These are phyloP conservation scores for Heterohyrax brucei DNA, from an alignment of 2,797 vertebrate genomes.

Conservation along the genomic window DNA sequence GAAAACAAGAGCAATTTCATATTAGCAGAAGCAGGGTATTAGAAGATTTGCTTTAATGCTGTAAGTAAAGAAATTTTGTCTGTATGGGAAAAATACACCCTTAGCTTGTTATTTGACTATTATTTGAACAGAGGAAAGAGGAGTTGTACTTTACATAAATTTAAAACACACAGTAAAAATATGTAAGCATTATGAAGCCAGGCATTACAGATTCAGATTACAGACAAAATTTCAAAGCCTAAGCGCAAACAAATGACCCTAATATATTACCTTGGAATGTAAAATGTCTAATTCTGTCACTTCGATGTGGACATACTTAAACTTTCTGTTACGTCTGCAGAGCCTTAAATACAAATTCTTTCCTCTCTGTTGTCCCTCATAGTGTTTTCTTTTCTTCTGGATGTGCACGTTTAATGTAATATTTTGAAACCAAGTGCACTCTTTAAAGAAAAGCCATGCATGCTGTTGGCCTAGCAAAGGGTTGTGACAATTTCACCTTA, in stretches of 20 bases:
- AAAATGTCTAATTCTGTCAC: background rate
- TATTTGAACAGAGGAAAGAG: conserved; percentile 27
- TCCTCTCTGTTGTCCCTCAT: background rate
- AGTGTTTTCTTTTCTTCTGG: background rate
- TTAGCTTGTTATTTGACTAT: background rate
- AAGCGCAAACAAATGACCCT: background rate
- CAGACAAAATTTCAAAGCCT: conserved; percentile 20
- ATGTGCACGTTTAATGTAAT: background rate
- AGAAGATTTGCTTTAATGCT: background rate
- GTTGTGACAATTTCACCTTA: background rate
- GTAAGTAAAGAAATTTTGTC: background rate
- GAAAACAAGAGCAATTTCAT: conserved; percentile 3
- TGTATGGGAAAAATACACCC: conserved; percentile 19
- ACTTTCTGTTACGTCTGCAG: background rate
- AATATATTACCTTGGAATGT: background rate
- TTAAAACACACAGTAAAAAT: conserved; percentile 3
- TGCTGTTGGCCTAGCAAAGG: background rate
- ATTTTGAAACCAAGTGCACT: background rate
- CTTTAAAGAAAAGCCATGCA: background rate
- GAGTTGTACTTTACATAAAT: background rate
- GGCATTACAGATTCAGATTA: background rate
- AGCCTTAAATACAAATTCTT: background rate
- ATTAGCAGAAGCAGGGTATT: conserved; percentile 2
- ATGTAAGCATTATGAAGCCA: background rate
- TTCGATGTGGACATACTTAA: background rate